Conservation (phyloP, 2,113 vertebrate genomes). For the Gnathonemus longibarbis region DNA sequence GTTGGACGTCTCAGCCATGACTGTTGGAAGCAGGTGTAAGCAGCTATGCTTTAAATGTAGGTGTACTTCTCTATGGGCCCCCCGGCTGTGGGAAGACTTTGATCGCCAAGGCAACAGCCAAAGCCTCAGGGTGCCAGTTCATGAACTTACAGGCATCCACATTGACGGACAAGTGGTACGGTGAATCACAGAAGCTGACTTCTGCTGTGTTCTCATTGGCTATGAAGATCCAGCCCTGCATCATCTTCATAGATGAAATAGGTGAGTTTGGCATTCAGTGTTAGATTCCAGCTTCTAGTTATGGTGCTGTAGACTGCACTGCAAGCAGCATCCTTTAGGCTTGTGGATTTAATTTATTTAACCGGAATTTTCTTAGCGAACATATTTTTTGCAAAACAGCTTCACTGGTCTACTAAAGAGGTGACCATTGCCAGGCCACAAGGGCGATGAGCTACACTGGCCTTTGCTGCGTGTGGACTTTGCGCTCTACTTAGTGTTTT, state of each 20-base stretch:
- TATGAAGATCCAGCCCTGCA: conserved; percentile 68
- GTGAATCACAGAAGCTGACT: conserved; percentile 69
- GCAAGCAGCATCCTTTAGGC: background rate
- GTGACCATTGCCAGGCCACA: background rate
- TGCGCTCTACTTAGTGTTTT: background rate
- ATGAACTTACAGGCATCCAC: conserved; percentile 70
- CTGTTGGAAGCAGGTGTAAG: background rate
- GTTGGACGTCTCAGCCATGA: background rate
- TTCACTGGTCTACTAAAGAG: background rate
- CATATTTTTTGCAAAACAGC: background rate
- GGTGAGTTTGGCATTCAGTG: conserved; percentile 44
- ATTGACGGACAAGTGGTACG: conserved; percentile 72
- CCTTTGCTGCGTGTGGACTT: background rate
- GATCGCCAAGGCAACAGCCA: conserved; percentile 68
- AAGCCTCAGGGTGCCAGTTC: conserved; percentile 67
- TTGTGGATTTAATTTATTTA: background rate
- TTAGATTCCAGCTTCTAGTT: background rate
- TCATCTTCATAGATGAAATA: conserved; percentile 73
- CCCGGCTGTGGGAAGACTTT: conserved; percentile 73
- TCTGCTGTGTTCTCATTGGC: conserved; percentile 71
- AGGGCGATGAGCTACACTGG: background rate
- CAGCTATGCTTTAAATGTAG: background rate
- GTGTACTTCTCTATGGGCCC: conserved; percentile 67
- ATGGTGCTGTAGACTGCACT: background rate
- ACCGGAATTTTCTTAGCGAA: background rate